phyloP scores from a whole-genome alignment of 2,888 invertebrate genomes.

The Agrochola circellaris region DNA sequence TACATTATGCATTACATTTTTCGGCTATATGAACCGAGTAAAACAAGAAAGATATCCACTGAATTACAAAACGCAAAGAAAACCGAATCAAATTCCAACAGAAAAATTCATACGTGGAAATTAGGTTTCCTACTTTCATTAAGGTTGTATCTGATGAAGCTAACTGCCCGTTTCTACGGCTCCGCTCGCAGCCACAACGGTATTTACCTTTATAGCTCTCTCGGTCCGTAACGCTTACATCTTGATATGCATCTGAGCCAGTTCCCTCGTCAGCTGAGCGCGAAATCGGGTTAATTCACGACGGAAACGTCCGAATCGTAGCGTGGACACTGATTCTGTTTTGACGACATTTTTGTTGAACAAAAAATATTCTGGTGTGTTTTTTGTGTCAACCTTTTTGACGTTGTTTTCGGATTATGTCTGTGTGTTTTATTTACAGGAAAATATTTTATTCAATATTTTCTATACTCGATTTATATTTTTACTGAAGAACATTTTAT shows the following conservation, averaged over 20 bases:
- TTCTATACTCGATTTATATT: neutral
- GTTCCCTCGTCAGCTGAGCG: conserved; percentile 67
- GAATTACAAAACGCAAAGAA: conserved; percentile 4
- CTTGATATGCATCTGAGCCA: conserved; percentile 70
- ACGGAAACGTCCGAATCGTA: conserved; percentile 65
- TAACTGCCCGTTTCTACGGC: conserved; percentile 19
- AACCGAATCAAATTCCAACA: neutral
- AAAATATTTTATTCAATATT: neutral
- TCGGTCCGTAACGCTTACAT: conserved; percentile 46
- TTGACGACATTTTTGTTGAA: conserved; percentile 14
- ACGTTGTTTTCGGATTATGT: neutral
- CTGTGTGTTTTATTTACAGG: neutral
- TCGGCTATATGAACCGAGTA: neutral
- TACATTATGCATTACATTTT: neutral
- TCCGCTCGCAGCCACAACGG: conserved; percentile 23
- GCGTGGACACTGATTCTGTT: conserved; percentile 63
- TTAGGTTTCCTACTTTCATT: conserved; percentile 34
- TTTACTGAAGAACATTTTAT: no score
- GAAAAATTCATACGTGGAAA: conserved; percentile 28
- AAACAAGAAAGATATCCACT: neutral
- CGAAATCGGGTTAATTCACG: conserved; percentile 73
- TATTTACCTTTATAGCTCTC: conserved; percentile 50
- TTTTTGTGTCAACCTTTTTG: neutral
- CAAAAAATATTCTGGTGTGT: neutral
- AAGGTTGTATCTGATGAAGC: conserved; percentile 44